Percentiles rank a stretch among this genome's conserved stretches.
Conservation (phyloP, 2,888 invertebrate genomes). For the Cantharis lateralis region DNA sequence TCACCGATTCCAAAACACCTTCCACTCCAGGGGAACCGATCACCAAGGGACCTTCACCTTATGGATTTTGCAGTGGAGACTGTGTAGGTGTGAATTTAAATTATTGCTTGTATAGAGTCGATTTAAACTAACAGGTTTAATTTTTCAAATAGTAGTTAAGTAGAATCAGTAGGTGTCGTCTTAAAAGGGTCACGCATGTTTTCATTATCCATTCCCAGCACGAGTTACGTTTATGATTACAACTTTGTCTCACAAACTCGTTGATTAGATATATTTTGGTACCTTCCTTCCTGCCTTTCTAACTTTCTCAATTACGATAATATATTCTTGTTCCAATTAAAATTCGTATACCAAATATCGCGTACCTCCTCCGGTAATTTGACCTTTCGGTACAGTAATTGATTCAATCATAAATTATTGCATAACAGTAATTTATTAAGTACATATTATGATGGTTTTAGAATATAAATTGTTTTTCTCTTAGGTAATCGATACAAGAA, state of each 20-base stretch:
- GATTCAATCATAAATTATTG: not conserved
- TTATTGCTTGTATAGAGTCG: not conserved
- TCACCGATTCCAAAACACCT: constrained; percentile 44
- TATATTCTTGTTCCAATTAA: not conserved
- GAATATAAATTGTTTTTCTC: not conserved
- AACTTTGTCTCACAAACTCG: not conserved
- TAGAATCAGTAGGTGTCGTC: not conserved
- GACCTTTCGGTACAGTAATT: not conserved
- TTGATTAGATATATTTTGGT: not conserved
- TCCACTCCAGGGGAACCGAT: constrained; percentile 43
- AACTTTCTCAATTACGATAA: not conserved
- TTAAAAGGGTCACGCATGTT: not conserved
- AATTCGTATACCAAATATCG: not conserved
- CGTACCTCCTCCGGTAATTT: not conserved
- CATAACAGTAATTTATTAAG: not conserved
- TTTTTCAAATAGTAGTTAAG: not conserved
- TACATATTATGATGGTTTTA: not conserved
- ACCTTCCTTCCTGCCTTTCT: not conserved
- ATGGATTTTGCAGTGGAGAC: constrained; percentile 44
- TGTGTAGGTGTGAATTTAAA: constrained; percentile 45
- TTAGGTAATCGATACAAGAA: not conserved
- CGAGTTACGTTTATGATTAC: not conserved
- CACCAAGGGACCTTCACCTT: constrained; percentile 44
- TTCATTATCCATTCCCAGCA: not conserved
- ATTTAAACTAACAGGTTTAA: not conserved